phyloP scores from a whole-genome alignment of 2,797 vertebrate species.

The Molossus alvarezi region DNA sequence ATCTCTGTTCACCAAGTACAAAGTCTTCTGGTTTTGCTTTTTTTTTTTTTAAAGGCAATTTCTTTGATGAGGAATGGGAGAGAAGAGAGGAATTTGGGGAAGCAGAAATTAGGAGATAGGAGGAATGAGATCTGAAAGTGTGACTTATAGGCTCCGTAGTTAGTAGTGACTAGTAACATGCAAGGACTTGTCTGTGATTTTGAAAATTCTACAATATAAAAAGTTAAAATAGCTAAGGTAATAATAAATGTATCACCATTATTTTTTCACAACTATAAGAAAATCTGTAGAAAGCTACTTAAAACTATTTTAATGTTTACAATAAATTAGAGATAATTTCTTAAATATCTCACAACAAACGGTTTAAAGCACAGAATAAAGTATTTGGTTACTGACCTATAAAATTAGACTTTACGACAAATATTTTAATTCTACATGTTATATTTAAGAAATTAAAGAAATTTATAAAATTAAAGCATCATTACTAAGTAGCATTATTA shows the following conservation, averaged over 20 bases:
- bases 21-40: slow-evolving; percentile 30
- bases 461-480: slow-evolving; percentile 54
- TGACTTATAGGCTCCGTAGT: background rate
- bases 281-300: slow-evolving; percentile 60
- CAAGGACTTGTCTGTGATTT: background rate
- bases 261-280: slow-evolving; percentile 68
- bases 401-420: slow-evolving; percentile 64
- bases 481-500: background rate
- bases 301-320: slow-evolving; percentile 59
- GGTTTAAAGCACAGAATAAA: background rate
- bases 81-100: background rate
- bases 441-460: slow-evolving; percentile 77
- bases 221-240: slow-evolving; percentile 12
- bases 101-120: slow-evolving; percentile 17
- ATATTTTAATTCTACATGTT: slow-evolving; percentile 18
- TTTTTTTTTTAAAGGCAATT: slow-evolving; percentile 17
- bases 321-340: slow-evolving; percentile 55
- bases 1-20: slow-evolving; percentile 26
- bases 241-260: slow-evolving; percentile 54
- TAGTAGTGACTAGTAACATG: background rate
- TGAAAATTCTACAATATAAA: slow-evolving; percentile 43
- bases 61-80: background rate
- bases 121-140: background rate
- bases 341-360: no score
- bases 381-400: slow-evolving; percentile 49